A percentile compares a stretch with the other conserved stretches of the same genome.
These are phyloP conservation scores for Liodrosophila aerea DNA, from an alignment of 2,888 invertebrate species.

Conservation along the genomic window DNA sequence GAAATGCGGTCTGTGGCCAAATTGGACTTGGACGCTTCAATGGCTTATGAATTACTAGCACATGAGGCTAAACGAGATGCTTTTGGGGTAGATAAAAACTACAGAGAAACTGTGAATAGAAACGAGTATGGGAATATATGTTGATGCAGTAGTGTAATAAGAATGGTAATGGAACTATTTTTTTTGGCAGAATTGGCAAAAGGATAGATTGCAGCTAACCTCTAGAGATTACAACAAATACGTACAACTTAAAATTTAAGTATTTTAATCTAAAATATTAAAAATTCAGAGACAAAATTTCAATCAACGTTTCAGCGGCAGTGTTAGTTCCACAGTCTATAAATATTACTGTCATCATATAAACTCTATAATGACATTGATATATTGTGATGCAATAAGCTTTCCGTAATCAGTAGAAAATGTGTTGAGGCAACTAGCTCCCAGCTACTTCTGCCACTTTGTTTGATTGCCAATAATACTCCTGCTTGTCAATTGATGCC, in stretches of 20 bases:
- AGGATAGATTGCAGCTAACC: no score
- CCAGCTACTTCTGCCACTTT: constrained; percentile 58
- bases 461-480: constrained; percentile 72
- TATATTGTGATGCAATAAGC: constrained; percentile 44
- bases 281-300: no score
- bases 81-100: background rate
- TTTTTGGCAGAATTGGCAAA: background rate
- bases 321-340: no score
- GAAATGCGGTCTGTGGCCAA: constrained; percentile 29
- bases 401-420: constrained; percentile 41
- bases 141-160: background rate
- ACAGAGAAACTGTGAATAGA: background rate
- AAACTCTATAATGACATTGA: constrained; percentile 11
- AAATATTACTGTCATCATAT: no score
- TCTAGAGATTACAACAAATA: no score
- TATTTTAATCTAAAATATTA: no score
- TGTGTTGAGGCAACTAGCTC: constrained; percentile 37
- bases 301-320: no score
- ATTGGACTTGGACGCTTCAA: constrained; percentile 49
- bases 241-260: no score
- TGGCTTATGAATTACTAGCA: constrained; percentile 53
- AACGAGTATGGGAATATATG: no score
- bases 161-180: no score
- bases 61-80: constrained; percentile 18
- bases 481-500: constrained; percentile 2